Base-by-base conservation (phyloP, 2,797 vertebrate species). In the Oreortyx pictus region DNA sequence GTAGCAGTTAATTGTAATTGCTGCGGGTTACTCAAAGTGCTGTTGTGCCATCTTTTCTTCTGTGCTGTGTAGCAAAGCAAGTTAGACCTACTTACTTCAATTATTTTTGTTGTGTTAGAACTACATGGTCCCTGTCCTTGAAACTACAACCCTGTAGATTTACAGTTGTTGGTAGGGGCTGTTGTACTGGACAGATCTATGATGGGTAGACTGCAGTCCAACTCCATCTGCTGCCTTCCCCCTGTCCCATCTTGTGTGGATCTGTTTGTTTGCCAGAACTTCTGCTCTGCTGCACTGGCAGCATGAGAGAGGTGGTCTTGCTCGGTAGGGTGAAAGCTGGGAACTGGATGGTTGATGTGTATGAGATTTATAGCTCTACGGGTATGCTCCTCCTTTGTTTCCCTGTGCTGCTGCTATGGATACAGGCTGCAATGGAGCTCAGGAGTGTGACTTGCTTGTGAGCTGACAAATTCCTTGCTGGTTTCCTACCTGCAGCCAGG, bases 301-400 rank as follows among this genome's bases (percentile, higher is more conserved):
- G 37, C 47, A 62, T 88, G 73, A 92, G 67, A 92, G 67, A 86
- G 62, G 75, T 72, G 65, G 39, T 76, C 71, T 66, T 90, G 73
- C 77, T 87, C 80, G 52, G 56, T 68, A 33, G 47, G 73, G 65
- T 78, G 50, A 90, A 89, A 92, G 60, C 25, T 0, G 1, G 14
- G 43, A 17, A 59, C 39, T 60, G 82, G 64, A 54, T 62, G 46
- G 49, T 92, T 66, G 67, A 2, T 72, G 68, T n/a, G 77, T 86
- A 11, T 9, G 43, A 77, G 9, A 43, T 81, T 81, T 88, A 23
- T 50, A 77, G 62, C 24, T 65, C 46, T 76, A 24, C 12, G 18
- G 29, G 18, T 35, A 14, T 29, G 9, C 31, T 75, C 35, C 57
- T 37, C 9, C 65, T 90, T 76, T 78, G 57, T 85, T 92, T 85